These are phyloP conservation scores for Ficedula albicollis DNA, from an alignment of 2,797 vertebrate species.

Conservation along the genomic window DNA sequence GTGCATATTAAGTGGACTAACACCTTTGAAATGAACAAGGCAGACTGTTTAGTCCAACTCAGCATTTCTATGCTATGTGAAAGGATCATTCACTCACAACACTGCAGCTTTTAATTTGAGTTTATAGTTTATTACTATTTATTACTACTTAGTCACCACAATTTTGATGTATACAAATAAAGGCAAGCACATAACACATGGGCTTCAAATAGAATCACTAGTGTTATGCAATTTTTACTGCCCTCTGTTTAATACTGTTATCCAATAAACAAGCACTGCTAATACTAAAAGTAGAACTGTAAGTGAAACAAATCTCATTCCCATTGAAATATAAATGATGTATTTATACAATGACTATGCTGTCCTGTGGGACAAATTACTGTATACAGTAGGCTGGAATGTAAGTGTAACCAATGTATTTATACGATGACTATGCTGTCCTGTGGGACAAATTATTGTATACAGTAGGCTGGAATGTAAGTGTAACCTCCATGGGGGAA, in stretches of 20 bases:
- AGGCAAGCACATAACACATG: background rate
- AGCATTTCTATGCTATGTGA: background rate
- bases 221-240: background rate
- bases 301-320: slow-evolving; percentile 37
- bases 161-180: background rate
- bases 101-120: slow-evolving; percentile 16
- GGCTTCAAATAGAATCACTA: background rate
- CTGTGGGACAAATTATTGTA: background rate
- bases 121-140: slow-evolving; percentile 39
- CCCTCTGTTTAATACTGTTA: slow-evolving; percentile 9
- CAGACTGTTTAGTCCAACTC: background rate
- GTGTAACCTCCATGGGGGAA: background rate
- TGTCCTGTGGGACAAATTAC: background rate
- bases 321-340: slow-evolving; percentile 16
- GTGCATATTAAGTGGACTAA: background rate
- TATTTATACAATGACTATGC: background rate
- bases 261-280: slow-evolving; percentile 25
- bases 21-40: background rate
- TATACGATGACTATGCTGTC: background rate
- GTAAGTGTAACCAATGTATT: background rate
- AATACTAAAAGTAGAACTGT: slow-evolving; percentile 36
- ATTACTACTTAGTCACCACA: background rate
- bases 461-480: background rate
- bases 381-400: background rate
- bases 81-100: background rate